phyloP scores from a whole-genome alignment of 2,113 vertebrate genomes.

The Pavo muticus region DNA sequence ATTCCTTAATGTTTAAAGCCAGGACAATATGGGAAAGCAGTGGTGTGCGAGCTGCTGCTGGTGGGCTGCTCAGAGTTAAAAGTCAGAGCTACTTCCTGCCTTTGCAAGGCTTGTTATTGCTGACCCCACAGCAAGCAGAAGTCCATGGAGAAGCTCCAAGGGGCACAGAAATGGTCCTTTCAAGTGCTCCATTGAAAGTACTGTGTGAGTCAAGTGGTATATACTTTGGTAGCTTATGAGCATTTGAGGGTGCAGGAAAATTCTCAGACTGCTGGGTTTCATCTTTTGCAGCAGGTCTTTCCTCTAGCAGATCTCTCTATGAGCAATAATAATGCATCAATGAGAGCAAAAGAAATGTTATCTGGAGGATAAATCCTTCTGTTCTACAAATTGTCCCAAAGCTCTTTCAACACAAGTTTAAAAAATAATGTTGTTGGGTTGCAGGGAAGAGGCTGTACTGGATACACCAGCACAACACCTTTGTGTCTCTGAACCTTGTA shows the following conservation, averaged over 20 bases:
- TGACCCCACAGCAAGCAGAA: not conserved
- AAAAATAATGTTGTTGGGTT: not conserved
- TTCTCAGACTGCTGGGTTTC: not conserved
- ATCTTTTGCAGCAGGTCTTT: not conserved
- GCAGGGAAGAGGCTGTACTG: not conserved
- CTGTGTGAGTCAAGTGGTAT: not conserved
- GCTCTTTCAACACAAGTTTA: not conserved
- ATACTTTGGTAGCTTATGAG: not conserved
- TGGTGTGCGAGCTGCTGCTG: accelerated
- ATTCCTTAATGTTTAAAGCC: not conserved
- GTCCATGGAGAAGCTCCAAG: not conserved
- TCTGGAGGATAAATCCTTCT: not conserved
- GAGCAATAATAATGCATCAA: not conserved
- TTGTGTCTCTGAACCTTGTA: not conserved
- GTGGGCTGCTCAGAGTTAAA: not conserved
- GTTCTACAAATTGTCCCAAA: not conserved
- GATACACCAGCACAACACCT: not conserved
- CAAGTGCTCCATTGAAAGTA: not conserved
- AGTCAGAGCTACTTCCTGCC: not conserved
- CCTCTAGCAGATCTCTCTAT: not conserved
- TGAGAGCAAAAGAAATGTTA: not conserved
- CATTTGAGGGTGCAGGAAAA: not conserved
- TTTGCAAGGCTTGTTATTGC: not conserved
- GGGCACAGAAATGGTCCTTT: accelerated
- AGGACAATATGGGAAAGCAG: not conserved